phyloP scores from a whole-genome alignment of 1,140 invertebrate species.

The Asbolus verrucosus region DNA sequence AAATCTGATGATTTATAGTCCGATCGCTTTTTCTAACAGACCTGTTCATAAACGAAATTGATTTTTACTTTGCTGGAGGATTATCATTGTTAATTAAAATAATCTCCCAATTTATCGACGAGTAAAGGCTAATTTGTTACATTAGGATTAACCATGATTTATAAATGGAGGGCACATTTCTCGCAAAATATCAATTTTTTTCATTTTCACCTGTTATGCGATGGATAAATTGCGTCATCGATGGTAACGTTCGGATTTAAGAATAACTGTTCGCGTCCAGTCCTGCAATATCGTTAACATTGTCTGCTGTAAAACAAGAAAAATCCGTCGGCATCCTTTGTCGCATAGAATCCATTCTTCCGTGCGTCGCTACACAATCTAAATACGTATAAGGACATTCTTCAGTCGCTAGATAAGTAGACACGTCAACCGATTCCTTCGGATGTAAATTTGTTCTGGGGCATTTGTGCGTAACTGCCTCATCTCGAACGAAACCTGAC shows the following conservation, averaged over 20 bases:
- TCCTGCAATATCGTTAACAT: conserved; percentile 59
- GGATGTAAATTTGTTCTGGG: conserved; percentile 63
- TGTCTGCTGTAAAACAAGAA: conserved; percentile 61
- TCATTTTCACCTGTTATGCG: too few relatives aligned
- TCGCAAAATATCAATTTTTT: too few relatives aligned
- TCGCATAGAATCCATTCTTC: conserved; percentile 60
- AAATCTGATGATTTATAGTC: conserved; percentile 33
- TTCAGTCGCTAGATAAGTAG: conserved; percentile 63
- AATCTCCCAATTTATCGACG: conserved; percentile 12
- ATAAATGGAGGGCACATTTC: too few relatives aligned
- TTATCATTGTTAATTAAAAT: background rate
- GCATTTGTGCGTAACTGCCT: conserved; percentile 57
- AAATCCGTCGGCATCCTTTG: conserved; percentile 62
- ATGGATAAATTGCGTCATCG: conserved; percentile 4
- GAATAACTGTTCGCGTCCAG: conserved; percentile 48
- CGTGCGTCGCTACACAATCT: conserved; percentile 60
- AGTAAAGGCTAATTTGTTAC: background rate
- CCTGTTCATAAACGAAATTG: background rate
- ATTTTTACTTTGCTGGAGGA: conserved; percentile 13
- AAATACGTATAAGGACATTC: conserved; percentile 64
- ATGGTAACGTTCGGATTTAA: conserved; percentile 39
- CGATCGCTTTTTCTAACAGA: conserved; percentile 13
- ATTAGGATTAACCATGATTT: too few relatives aligned
- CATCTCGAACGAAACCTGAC: conserved; percentile 20
- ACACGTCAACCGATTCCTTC: conserved; percentile 62